phyloP scores from a whole-genome alignment of 2,113 vertebrate species.

The Gymnarchus niloticus region DNA sequence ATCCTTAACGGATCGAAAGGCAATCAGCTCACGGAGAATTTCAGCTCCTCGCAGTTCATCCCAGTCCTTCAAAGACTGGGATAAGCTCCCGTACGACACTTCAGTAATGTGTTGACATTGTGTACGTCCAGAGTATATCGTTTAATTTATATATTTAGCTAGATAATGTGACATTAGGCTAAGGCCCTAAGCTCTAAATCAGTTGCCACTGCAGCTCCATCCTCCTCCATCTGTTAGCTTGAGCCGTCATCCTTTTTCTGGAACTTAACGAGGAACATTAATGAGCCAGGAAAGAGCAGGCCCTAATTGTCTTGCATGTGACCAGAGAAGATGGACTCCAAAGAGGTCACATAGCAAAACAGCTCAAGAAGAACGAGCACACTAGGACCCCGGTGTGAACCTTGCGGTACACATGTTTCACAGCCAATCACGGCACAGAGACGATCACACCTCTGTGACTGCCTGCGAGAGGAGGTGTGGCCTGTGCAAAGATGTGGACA shows the following conservation, averaged over 20 bases:
- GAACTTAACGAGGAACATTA: not conserved
- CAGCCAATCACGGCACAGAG: not conserved
- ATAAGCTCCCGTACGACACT: no score
- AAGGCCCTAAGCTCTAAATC: not conserved
- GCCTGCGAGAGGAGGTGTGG: not conserved
- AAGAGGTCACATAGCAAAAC: not conserved
- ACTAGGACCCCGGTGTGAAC: not conserved
- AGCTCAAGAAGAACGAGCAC: not conserved
- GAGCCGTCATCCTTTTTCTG: not conserved
- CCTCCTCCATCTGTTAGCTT: not conserved
- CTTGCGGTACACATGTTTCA: not conserved
- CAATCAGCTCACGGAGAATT: not conserved
- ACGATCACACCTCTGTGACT: not conserved
- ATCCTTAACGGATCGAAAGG: not conserved
- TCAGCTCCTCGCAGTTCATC: not conserved
- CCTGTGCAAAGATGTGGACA: not conserved
- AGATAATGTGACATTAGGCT: no score
- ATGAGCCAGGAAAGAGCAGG: not conserved
- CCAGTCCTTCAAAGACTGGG: not conserved
- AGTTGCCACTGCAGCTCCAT: not conserved
- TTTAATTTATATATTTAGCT: no score
- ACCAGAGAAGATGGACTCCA: not conserved
- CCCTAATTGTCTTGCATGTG: not conserved
- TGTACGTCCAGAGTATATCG: no score
- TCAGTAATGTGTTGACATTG: no score